A percentile compares a stretch with the other conserved stretches of the same genome.
Evolutionary conservation across 2,113 vertebrate species (phyloP).

Genomic region (Regulus satrapa): DNA sequence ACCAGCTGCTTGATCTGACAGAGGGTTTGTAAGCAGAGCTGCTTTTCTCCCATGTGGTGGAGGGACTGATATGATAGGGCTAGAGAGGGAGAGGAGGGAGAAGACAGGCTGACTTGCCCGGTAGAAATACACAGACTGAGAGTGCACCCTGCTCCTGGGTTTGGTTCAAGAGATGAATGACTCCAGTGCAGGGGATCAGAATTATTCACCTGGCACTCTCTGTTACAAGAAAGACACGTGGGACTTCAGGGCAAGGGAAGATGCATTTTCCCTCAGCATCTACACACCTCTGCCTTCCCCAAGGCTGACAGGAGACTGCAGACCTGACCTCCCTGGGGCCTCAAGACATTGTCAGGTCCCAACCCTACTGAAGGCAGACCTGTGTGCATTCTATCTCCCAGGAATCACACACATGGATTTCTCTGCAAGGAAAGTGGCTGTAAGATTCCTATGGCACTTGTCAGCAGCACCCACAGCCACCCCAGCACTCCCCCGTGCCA

Average conservation of each 20-base stretch:
- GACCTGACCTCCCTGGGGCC: not conserved
- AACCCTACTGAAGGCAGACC: fast-evolving
- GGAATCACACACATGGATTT: not conserved
- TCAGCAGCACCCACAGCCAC: not conserved
- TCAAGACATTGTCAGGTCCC: not conserved
- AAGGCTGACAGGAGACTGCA: not conserved
- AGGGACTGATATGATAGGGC: not conserved
- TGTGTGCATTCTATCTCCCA: not conserved
- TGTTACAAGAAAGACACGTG: not conserved
- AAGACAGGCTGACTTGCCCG: not conserved
- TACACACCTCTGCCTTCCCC: not conserved
- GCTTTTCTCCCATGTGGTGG: not conserved
- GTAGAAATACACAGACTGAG: not conserved
- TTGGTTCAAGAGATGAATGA: not conserved
- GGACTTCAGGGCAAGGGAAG: not conserved
- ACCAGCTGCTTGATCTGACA: not conserved
- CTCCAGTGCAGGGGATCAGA: not conserved
- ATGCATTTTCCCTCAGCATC: not conserved
- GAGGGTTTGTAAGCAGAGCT: not conserved
- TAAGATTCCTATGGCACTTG: not conserved
- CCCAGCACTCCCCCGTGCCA: fast-evolving
- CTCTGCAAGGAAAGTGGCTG: not conserved
- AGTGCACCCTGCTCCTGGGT: not conserved
- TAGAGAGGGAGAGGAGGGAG: not conserved
- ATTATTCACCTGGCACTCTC: not conserved